Base-by-base conservation (phyloP, 2,797 vertebrate species). In the Oreonectes daqikongensis region DNA sequence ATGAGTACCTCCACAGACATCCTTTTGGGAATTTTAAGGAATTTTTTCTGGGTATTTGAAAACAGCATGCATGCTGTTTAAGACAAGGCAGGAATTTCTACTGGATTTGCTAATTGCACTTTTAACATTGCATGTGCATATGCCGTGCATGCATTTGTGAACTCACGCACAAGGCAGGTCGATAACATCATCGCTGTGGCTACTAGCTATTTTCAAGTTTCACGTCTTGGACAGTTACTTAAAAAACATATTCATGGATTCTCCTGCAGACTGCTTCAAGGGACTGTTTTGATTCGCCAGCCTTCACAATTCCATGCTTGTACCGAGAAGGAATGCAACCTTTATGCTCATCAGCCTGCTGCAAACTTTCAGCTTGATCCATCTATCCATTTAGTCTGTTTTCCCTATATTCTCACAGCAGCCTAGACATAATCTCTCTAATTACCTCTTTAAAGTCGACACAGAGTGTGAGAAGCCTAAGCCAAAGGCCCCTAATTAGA, bases 401-500 rank as follows among this genome's bases (percentile, higher is more conserved):
- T 81, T 73, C 77, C 79, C 68, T 61, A 72, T 81, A 81, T 77
- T 75, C 78, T 75, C 72, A 84, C 80, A 82, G 78, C 71, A 66
- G 80, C 77, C 84, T 86, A 88, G 87, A 88, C 90, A 88, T 86
- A 89, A 89, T 86, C 88, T 90, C 84, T 85, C 85, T 90, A 89
- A 90, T 89, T 91, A 87, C 85, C 86, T 89, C 86, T 86, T 90
- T 90, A 92, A 90, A 87, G 87, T 81, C 85, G 84, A 90, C 88
- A 89, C 86, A 89, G 86, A 89, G 85, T 69, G 40, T 59, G 52
- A 77, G 85, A 66, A 86, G 85, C 77, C 80, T 74, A 81, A 87
- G 86, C 88, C 87, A 84, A 72, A 84, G 78, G 79, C 85, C 85
- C 72, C 87, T 90, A 89, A 91, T 90, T 91, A 90, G 88, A 88